These are phyloP conservation scores for Entelurus aequoreus DNA, from an alignment of 2,113 vertebrate species.

Conservation along the genomic window DNA sequence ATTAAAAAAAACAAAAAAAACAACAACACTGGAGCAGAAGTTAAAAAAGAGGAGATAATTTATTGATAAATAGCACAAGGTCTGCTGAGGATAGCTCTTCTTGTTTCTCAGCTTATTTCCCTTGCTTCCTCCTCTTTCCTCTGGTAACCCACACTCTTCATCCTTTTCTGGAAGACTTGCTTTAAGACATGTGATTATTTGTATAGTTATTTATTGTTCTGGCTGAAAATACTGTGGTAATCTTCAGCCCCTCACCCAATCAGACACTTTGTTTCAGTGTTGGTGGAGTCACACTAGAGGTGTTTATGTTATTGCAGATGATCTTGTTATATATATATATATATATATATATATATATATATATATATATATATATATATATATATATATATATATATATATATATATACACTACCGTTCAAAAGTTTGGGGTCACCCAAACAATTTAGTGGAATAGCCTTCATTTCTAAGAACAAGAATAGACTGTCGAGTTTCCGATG, in stretches of 20 bases:
- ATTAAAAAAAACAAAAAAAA: slow-evolving; percentile 6
- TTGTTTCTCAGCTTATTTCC: slow-evolving; percentile 38
- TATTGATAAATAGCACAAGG: slow-evolving; percentile 77
- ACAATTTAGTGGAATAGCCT: no score
- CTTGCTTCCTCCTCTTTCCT: slow-evolving; percentile 4
- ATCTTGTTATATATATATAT: no score
- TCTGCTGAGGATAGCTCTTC: slow-evolving; percentile 59
- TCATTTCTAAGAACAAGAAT: no score
- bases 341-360: no score
- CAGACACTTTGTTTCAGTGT: no score
- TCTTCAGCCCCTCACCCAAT: background rate
- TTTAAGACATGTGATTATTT: slow-evolving; percentile 21
- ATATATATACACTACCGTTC: no score
- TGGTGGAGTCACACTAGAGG: no score
- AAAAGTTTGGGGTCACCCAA: no score
- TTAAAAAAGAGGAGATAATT: slow-evolving; percentile 65
- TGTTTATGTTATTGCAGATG: no score
- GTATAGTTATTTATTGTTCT: background rate
- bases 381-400: no score
- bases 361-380: no score
- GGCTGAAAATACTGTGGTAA: background rate
- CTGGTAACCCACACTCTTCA: slow-evolving; percentile 7
- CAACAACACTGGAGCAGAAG: slow-evolving; percentile 50
- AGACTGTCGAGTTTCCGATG: no score
- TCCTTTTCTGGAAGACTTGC: slow-evolving; percentile 1